Percentiles rank a stretch among this genome's conserved stretches.
Conservation (phyloP, 2,113 vertebrate genomes). For the Carollia perspicillata region DNA sequence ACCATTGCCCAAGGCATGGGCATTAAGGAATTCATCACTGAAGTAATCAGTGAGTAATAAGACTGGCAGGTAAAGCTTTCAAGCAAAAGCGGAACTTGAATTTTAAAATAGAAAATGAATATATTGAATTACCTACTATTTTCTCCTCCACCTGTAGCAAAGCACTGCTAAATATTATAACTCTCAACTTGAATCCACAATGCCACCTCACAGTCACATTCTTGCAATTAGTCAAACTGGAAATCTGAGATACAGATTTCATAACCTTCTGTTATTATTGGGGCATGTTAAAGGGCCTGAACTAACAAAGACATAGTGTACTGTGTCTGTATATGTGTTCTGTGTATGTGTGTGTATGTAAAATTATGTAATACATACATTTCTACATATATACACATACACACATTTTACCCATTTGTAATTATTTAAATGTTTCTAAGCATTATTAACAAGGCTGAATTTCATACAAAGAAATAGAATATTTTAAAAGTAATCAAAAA, state of each 20-base stretch:
- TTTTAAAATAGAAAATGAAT: background rate
- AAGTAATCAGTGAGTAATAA: background rate
- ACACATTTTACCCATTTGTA: background rate
- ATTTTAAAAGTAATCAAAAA: background rate
- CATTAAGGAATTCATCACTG: background rate
- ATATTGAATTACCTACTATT: background rate
- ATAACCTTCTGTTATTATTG: background rate
- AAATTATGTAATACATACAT: background rate
- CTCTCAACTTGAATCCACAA: background rate
- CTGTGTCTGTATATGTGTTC: background rate
- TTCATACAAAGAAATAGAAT: background rate
- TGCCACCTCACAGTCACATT: background rate
- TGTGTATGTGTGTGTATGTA: background rate
- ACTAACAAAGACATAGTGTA: background rate
- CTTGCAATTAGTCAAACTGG: background rate
- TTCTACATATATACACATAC: background rate
- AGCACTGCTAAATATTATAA: background rate
- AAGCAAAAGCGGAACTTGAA: background rate
- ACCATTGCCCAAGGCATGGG: background rate
- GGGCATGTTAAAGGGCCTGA: background rate
- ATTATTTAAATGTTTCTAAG: background rate
- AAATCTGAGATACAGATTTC: background rate
- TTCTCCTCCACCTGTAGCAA: background rate
- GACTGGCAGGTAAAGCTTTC: background rate
- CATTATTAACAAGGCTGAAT: background rate